Evolutionary conservation across 2,797 vertebrate genomes (phyloP).

Genomic region (Myotis planiceps): DNA sequence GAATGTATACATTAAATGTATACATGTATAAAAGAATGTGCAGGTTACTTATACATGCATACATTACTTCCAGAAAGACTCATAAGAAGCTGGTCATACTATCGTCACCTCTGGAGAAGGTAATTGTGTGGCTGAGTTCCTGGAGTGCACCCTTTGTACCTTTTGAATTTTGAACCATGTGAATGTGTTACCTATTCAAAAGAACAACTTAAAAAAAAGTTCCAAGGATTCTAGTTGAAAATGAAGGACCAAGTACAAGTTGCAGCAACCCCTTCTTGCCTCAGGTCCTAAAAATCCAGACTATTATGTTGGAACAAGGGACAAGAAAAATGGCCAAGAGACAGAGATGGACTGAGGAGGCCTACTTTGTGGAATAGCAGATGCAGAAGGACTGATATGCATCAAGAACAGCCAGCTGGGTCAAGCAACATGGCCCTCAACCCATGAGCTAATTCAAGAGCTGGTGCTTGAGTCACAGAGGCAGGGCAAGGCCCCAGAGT

Average conservation of each 20-base stretch:
- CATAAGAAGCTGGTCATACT: not conserved
- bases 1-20: not conserved
- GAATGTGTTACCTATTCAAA: not conserved
- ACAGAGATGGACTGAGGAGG: not conserved
- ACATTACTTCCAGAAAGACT: not conserved
- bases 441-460: not conserved
- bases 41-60: not conserved
- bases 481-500: not conserved
- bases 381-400: not conserved
- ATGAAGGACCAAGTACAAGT: not conserved
- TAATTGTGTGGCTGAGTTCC: not conserved
- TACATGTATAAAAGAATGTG: not conserved
- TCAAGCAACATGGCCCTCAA: not conserved
- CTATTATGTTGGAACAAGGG: not conserved
- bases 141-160: not conserved
- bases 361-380: not conserved
- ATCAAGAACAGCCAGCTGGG: not conserved
- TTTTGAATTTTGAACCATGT: not conserved
- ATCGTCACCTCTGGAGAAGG: not conserved
- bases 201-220: not conserved
- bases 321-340: not conserved
- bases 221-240: not conserved
- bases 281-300: not conserved
- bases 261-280: not conserved
- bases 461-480: not conserved